phyloP scores from a whole-genome alignment of 2,888 invertebrate species.

The Drosophila ustulata region DNA sequence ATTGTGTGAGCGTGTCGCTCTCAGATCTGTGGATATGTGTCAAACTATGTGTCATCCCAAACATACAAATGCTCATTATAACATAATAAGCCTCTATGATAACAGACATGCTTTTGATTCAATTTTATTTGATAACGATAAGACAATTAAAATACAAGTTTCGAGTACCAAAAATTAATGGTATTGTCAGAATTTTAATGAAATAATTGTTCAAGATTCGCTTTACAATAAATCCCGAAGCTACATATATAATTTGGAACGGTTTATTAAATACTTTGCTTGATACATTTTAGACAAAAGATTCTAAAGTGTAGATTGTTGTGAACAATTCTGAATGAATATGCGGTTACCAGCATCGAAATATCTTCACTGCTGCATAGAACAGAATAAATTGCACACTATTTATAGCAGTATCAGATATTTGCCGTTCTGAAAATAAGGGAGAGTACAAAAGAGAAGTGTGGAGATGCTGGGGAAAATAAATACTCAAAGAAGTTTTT shows the following conservation, averaged over 20 bases:
- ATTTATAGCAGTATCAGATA: neutral
- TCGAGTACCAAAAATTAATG: neutral
- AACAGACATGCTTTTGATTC: neutral
- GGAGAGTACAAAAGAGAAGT: neutral
- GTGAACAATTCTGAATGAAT: neutral
- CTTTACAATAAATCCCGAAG: no score
- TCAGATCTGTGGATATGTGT: neutral
- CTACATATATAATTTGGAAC: neutral
- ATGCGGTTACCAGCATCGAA: slow-evolving; percentile 48
- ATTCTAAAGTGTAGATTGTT: neutral
- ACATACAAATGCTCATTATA: neutral
- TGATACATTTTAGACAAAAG: neutral
- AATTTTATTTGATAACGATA: neutral
- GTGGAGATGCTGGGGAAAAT: neutral
- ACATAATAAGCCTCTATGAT: neutral
- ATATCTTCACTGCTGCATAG: neutral
- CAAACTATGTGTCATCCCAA: neutral
- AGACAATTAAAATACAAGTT: neutral
- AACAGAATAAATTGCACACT: neutral
- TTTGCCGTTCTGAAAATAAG: neutral
- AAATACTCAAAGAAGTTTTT: neutral
- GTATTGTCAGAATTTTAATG: neutral
- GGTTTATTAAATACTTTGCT: neutral
- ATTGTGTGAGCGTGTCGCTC: neutral
- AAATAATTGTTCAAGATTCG: neutral